A percentile compares a stretch with the other conserved stretches of the same genome.
Conservation (phyloP, 2,888 invertebrate genomes). For the Tachystola acroxantha region DNA sequence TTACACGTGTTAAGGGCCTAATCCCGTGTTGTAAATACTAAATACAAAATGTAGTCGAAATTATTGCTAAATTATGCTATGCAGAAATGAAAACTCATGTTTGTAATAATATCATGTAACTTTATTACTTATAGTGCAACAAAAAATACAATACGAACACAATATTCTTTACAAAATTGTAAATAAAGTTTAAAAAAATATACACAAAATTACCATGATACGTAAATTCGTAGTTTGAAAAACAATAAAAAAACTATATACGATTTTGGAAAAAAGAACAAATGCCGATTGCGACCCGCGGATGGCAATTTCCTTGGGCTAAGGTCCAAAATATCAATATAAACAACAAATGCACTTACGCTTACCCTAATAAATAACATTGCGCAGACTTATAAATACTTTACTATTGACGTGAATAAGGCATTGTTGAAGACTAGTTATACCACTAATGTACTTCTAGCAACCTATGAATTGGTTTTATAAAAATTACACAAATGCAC, state of each 20-base stretch:
- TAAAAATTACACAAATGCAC: background rate
- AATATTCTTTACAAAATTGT: background rate
- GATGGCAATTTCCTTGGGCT: no score
- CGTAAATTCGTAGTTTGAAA: background rate
- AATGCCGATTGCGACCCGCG: conserved; percentile 2
- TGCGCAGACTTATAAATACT: conserved; percentile 1
- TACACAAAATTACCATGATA: background rate
- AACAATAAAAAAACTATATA: background rate
- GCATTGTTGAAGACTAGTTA: conserved; percentile 7
- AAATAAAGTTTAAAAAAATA: background rate
- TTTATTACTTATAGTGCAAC: background rate
- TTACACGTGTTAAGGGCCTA: no score
- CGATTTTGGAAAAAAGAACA: background rate
- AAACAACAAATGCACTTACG: background rate
- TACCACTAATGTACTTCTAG: background rate
- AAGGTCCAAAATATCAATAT: no score
- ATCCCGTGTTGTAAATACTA: no score
- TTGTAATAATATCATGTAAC: no score
- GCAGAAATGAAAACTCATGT: background rate
- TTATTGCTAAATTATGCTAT: no score
- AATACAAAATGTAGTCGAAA: no score
- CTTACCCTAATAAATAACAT: no score
- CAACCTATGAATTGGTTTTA: background rate
- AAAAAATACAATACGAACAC: background rate
- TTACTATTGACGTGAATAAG: conserved; percentile 14